Evolutionary conservation across 2,888 invertebrate genomes (phyloP).

Genomic region (Ypsolopha scabrella): DNA sequence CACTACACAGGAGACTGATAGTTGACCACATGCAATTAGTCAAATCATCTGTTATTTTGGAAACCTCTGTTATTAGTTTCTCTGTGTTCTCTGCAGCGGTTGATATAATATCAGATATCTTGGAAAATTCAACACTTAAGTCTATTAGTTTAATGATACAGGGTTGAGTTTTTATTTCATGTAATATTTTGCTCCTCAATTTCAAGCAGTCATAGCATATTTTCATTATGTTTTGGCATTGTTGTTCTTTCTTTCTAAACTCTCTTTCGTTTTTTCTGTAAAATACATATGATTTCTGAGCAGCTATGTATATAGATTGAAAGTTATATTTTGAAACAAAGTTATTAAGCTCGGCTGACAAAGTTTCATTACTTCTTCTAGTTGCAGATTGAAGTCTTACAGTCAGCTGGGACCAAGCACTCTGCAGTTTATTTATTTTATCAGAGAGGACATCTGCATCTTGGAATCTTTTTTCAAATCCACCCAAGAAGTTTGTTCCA

Average conservation of each 20-base stretch:
- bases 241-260: conserved; percentile 45
- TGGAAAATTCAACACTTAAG: conserved; percentile 49
- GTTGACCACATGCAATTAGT: conserved; percentile 53
- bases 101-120: conserved; percentile 46
- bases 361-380: conserved; percentile 49
- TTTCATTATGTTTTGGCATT: conserved; percentile 65
- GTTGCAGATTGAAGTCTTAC: conserved; percentile 55
- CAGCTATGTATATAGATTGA: conserved; percentile 47
- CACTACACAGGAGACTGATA: conserved; percentile 42
- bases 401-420: conserved; percentile 53
- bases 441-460: conserved; percentile 41
- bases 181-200: conserved; percentile 58
- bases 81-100: conserved; percentile 46
- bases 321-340: conserved; percentile 52
- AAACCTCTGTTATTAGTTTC: conserved; percentile 35
- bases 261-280: conserved; percentile 52
- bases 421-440: conserved; percentile 50
- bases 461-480: conserved; percentile 50
- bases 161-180: conserved; percentile 47
- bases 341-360: conserved; percentile 43
- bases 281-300: conserved; percentile 47
- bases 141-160: conserved; percentile 54
- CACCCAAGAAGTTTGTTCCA: conserved; percentile 43
- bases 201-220: conserved; percentile 69
- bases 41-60: conserved; percentile 36